Conservation (phyloP, 2,113 vertebrate genomes). For the Numida meleagris region DNA sequence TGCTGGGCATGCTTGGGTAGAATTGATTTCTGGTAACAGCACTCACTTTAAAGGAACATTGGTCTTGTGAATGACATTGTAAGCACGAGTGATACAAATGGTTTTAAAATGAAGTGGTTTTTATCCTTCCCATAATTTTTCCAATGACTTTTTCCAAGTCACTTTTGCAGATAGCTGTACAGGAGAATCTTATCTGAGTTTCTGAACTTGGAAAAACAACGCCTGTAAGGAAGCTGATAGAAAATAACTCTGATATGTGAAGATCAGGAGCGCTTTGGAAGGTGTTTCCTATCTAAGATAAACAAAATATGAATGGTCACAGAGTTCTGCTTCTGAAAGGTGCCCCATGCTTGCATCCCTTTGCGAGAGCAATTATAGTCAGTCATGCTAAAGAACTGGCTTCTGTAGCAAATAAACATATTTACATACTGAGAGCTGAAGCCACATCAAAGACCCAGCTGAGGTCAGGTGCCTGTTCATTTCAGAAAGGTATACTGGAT, state of each 20-base stretch:
- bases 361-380: background rate
- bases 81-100: background rate
- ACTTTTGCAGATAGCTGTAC: background rate
- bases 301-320: background rate
- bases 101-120: background rate
- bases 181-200: background rate
- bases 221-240: background rate
- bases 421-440: slow-evolving; percentile 59
- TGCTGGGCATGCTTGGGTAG: background rate
- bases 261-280: background rate
- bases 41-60: background rate
- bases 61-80: background rate
- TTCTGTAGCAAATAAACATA: slow-evolving; percentile 61
- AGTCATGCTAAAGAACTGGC: background rate
- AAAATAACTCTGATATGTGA: background rate
- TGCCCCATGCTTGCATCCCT: background rate
- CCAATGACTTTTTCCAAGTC: background rate
- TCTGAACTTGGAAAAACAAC: background rate
- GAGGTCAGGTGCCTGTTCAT: slow-evolving; percentile 67
- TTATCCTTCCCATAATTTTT: background rate
- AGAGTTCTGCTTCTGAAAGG: background rate
- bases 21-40: background rate
- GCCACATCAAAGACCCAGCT: slow-evolving; percentile 61
- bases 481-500: slow-evolving; percentile 58
- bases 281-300: background rate